Percentiles rank a stretch among this genome's conserved stretches.
Evolutionary conservation across 2,888 invertebrate species (phyloP).

Genomic region (Dolomedes plantarius): DNA sequence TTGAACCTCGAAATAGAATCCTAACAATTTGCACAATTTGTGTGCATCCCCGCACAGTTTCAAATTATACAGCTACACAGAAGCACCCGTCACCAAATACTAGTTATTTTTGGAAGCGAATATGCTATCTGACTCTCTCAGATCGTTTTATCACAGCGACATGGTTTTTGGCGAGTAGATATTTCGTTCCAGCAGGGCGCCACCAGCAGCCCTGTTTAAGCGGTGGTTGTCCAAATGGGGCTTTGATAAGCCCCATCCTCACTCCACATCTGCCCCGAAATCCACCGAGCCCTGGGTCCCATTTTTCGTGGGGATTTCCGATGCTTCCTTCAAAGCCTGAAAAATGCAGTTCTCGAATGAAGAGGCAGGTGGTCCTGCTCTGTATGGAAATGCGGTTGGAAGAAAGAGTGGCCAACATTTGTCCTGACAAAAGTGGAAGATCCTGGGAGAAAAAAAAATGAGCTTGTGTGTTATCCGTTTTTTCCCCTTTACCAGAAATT

Average conservation of each 20-base stretch:
- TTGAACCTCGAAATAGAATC: too few species aligned
- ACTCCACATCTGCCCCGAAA: slow-evolving; percentile 63
- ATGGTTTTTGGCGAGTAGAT: not conserved
- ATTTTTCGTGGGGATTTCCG: slow-evolving; percentile 6
- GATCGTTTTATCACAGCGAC: too few species aligned
- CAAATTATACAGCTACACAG: too few species aligned
- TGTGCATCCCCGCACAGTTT: too few species aligned
- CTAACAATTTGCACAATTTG: too few species aligned
- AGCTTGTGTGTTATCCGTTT: not conserved
- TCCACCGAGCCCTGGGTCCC: slow-evolving; percentile 21
- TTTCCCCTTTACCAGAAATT: not conserved
- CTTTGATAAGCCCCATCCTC: slow-evolving; percentile 68
- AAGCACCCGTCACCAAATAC: too few species aligned
- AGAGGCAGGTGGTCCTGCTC: slow-evolving; percentile 46
- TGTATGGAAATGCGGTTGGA: slow-evolving; percentile 58
- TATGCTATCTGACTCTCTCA: too few species aligned
- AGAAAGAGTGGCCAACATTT: not conserved
- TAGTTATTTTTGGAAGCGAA: too few species aligned
- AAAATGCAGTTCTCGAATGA: slow-evolving; percentile 63
- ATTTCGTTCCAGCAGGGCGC: not conserved
- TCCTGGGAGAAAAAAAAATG: not conserved
- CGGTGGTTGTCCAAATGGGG: slow-evolving; percentile 52
- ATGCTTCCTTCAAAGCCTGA: slow-evolving; percentile 49
- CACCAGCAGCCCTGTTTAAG: slow-evolving; percentile 56
- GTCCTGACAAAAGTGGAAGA: slow-evolving; percentile 6